phyloP scores from a whole-genome alignment of 2,113 vertebrate species.

The Nettapus auritus region DNA sequence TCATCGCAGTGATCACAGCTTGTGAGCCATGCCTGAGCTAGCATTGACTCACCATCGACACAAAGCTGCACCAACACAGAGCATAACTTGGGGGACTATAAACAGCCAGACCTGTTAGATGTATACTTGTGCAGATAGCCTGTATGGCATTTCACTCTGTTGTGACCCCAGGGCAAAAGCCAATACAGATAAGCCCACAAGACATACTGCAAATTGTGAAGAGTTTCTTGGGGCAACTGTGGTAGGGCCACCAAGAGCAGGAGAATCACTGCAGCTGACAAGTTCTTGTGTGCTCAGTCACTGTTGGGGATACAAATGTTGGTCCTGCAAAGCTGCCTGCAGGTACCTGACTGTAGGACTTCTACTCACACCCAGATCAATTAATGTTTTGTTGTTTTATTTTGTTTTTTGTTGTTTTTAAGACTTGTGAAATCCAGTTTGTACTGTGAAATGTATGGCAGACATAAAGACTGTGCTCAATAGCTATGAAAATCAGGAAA shows the following conservation, averaged over 20 bases:
- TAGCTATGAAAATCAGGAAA: not conserved
- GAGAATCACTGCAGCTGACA: not conserved
- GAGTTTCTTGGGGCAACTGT: not conserved
- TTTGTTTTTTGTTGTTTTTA: not conserved
- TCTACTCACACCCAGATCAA: not conserved
- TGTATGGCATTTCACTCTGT: not conserved
- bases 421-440: not conserved
- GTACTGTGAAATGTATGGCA: rapidly evolving
- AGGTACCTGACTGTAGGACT: not conserved
- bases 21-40: not conserved
- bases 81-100: rapidly evolving
- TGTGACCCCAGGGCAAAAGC: not conserved
- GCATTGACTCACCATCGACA: not conserved
- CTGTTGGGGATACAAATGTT: rapidly evolving
- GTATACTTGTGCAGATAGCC: not conserved
- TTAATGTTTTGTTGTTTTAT: not conserved
- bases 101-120: not conserved
- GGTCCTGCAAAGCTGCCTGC: rapidly evolving
- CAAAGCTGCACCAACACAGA: not conserved
- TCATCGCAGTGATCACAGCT: no score
- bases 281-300: not conserved
- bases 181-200: not conserved
- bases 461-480: not conserved
- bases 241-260: not conserved
- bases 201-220: not conserved